These are phyloP conservation scores for Cynocephalus volans DNA, from an alignment of 2,113 vertebrate genomes.

Conservation along the genomic window DNA sequence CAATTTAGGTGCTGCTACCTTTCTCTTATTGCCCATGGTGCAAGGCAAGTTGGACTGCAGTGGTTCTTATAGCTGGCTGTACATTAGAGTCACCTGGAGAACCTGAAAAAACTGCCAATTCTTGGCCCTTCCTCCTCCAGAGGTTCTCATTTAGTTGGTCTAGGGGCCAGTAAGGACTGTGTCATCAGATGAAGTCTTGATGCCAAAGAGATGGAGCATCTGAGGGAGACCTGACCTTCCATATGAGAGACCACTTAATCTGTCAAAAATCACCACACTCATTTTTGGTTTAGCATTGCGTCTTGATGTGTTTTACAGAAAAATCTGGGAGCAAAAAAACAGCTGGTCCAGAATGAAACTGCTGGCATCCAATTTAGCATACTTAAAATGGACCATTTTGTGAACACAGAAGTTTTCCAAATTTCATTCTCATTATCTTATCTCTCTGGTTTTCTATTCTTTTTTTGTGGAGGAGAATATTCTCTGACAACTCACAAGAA, in stretches of 20 bases:
- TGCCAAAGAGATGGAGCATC: constrained; percentile 59
- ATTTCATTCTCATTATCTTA: constrained; percentile 68
- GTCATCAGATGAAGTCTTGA: constrained; percentile 43
- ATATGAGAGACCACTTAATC: constrained; percentile 65
- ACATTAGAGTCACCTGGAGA: not conserved
- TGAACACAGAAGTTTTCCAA: constrained; percentile 53
- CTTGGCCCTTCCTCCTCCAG: not conserved
- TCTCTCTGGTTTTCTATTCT: constrained; percentile 49
- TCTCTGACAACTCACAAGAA: constrained; percentile 63
- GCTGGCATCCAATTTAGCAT: constrained; percentile 53
- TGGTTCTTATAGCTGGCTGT: not conserved
- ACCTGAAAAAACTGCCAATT: not conserved
- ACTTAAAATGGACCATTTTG: constrained; percentile 63
- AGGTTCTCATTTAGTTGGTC: not conserved
- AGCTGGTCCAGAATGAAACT: constrained; percentile 66
- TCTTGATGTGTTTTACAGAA: constrained; percentile 67
- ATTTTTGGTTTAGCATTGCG: constrained; percentile 58
- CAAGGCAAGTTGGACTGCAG: not conserved
- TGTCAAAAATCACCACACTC: constrained; percentile 66
- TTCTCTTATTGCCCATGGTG: not conserved
- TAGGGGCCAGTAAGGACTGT: not conserved
- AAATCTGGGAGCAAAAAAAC: constrained; percentile 64
- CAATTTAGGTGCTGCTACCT: not conserved
- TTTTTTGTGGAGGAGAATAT: constrained; percentile 40
- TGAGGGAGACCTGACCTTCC: constrained; percentile 61